These are phyloP conservation scores for Epinephelus malabaricus DNA, from an alignment of 2,797 vertebrate genomes.

Conservation along the genomic window DNA sequence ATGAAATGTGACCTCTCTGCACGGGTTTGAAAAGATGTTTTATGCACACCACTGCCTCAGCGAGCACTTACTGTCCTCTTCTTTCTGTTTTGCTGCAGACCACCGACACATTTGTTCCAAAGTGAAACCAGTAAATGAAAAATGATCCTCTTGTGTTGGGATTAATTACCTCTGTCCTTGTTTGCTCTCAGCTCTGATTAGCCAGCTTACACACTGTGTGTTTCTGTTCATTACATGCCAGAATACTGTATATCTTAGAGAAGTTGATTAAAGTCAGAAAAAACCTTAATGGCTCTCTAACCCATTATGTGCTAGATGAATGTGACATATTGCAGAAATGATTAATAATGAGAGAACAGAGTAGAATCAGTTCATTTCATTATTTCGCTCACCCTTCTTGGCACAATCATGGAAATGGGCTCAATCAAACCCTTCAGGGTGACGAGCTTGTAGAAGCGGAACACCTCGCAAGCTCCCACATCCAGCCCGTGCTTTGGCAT, in stretches of 20 bases:
- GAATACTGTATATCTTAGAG: background rate
- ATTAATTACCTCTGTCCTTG: conserved; percentile 2
- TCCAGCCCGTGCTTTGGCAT: conserved; percentile 98
- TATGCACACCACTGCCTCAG: background rate
- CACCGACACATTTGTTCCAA: background rate
- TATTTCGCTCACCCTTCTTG: conserved; percentile 91
- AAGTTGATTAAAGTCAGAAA: conserved; percentile 7
- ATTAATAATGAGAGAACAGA: conserved; percentile 6
- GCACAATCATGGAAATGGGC: conserved; percentile 99
- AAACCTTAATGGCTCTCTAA: background rate
- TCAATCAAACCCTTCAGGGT: conserved; percentile 97
- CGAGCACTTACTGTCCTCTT: background rate
- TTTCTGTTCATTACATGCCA: conserved; percentile 12
- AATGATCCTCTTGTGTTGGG: background rate
- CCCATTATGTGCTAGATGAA: background rate
- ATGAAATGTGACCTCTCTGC: background rate
- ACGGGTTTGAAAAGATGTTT: background rate
- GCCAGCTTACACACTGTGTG: background rate
- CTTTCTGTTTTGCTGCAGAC: background rate
- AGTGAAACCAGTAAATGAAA: background rate
- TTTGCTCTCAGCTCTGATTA: conserved; percentile 12
- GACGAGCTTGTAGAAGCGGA: conserved; percentile 97
- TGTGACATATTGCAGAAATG: background rate
- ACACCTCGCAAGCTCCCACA: conserved; percentile 95
- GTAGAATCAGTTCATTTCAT: background rate